phyloP scores from a whole-genome alignment of 2,797 vertebrate species.

The Argentina silus region DNA sequence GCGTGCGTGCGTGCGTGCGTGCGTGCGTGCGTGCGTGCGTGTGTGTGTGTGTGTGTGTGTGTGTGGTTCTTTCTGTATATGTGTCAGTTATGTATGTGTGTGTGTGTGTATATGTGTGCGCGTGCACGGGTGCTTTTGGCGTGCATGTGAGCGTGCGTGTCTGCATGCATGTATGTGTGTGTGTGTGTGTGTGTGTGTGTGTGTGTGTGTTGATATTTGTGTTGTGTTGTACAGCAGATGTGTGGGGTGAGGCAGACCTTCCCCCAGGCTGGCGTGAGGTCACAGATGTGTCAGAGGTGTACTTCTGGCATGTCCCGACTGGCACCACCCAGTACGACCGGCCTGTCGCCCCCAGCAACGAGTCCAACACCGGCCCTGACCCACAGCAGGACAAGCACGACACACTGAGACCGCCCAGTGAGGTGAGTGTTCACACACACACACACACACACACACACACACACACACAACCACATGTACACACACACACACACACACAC shows the following conservation, averaged over 20 bases:
- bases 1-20: too few relatives aligned
- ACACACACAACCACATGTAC: background rate
- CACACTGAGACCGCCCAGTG: slow-evolving; percentile 79
- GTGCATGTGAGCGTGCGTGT: background rate
- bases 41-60: slow-evolving; percentile 9
- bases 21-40: background rate
- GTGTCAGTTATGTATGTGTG: slow-evolving; percentile 7
- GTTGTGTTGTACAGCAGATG: slow-evolving; percentile 77
- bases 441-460: slow-evolving; percentile 68
- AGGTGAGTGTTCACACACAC: slow-evolving; percentile 58
- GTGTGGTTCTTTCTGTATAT: slow-evolving; percentile 3
- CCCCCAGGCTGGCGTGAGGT: slow-evolving; percentile 95
- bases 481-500: slow-evolving; percentile 45
- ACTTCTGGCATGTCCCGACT: slow-evolving; percentile 95
- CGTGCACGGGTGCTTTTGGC: too few relatives aligned
- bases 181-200: slow-evolving; percentile 7
- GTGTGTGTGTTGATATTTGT: slow-evolving; percentile 17
- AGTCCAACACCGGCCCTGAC: slow-evolving; percentile 62
- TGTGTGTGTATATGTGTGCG: background rate
- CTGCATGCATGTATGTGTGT: slow-evolving; percentile 12
- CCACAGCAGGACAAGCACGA: slow-evolving; percentile 61
- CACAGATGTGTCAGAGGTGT: slow-evolving; percentile 88
- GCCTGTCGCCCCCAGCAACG: slow-evolving; percentile 74
- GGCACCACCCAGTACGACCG: slow-evolving; percentile 92
- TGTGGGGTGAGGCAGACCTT: slow-evolving; percentile 90